Conservation (phyloP, 2,797 vertebrate genomes). For the Adelosebastes latens region DNA sequence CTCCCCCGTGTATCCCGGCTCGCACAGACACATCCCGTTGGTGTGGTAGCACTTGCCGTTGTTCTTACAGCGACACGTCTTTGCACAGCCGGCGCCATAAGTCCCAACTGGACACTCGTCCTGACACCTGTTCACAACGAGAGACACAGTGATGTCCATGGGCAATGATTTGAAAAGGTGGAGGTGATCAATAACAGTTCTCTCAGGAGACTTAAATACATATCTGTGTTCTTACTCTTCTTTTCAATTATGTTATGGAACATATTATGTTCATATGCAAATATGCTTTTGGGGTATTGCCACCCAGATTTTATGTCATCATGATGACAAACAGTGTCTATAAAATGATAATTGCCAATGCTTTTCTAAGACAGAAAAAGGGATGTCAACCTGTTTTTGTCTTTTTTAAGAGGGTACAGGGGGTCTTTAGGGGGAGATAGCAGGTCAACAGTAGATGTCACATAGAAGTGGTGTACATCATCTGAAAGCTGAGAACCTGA, state of each 20-base stretch:
- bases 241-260: neutral
- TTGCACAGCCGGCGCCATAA: conserved; percentile 86
- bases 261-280: neutral
- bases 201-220: neutral
- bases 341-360: too few species aligned
- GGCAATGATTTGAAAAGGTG: neutral
- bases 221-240: neutral
- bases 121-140: conserved; percentile 86
- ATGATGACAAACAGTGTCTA: too few species aligned
- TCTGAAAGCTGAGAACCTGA: too few species aligned
- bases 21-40: conserved; percentile 90
- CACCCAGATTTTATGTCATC: too few species aligned
- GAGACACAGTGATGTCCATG: neutral
- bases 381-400: rapidly evolving
- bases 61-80: conserved; percentile 89
- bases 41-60: conserved; percentile 91
- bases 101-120: conserved; percentile 92
- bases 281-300: neutral
- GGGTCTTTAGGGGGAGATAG: too few species aligned
- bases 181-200: neutral
- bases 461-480: too few species aligned
- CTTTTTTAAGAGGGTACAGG: too few species aligned
- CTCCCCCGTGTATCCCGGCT: conserved; percentile 89
- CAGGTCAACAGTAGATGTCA: too few species aligned
- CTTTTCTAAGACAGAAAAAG: too few species aligned